phyloP scores from a whole-genome alignment of 2,888 invertebrate species.

The Platycheirus rosarum region DNA sequence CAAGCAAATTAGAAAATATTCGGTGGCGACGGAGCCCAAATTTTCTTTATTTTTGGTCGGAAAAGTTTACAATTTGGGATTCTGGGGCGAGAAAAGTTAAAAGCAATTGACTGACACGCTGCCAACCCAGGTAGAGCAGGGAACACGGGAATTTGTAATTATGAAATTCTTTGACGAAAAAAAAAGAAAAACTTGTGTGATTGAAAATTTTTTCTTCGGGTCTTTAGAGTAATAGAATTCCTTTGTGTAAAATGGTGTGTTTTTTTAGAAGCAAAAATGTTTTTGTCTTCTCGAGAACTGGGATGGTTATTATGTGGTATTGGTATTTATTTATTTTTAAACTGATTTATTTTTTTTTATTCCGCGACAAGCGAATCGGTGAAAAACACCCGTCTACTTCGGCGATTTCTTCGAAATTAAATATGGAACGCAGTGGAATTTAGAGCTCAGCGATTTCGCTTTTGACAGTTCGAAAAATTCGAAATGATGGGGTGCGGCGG shows the following conservation, averaged over 20 bases:
- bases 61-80: conserved; percentile 18
- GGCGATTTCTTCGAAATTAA: conserved; percentile 69
- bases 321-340: conserved; percentile 26
- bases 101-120: conserved; percentile 11
- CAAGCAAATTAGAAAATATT: conserved; percentile 16
- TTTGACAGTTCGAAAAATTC: conserved; percentile 63
- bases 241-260: not conserved
- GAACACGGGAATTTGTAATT: conserved; percentile 27
- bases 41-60: conserved; percentile 26
- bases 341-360: conserved; percentile 31
- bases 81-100: not conserved
- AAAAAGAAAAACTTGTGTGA: conserved; percentile 36
- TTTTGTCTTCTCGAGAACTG: conserved; percentile 16
- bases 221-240: conserved; percentile 11
- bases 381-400: conserved; percentile 68
- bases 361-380: conserved; percentile 71
- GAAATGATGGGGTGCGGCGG: conserved; percentile 33
- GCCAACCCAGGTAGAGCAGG: conserved; percentile 35
- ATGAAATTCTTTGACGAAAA: conserved; percentile 35
- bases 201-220: conserved; percentile 16
- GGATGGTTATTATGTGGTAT: not conserved
- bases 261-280: conserved; percentile 4
- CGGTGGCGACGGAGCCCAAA: conserved; percentile 17
- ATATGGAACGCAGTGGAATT: conserved; percentile 38
- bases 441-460: conserved; percentile 22